These are phyloP conservation scores for Pyrochroa serraticornis DNA, from an alignment of 2,888 invertebrate genomes.

Conservation along the genomic window DNA sequence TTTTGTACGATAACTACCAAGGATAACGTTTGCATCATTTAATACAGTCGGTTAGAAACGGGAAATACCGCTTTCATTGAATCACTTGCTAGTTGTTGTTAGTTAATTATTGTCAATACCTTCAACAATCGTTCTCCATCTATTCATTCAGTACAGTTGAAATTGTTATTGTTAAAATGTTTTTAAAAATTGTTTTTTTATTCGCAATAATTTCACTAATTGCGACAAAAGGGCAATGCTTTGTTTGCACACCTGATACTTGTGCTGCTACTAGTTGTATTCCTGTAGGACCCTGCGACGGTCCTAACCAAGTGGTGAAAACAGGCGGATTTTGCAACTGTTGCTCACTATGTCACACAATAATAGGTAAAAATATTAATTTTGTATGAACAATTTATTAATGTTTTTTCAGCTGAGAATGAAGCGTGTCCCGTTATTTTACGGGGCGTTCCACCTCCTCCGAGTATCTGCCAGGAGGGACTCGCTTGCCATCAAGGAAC, in stretches of 20 bases:
- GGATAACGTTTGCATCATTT: too few species aligned
- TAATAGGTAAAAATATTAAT: constrained; percentile 22
- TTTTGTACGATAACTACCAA: too few species aligned
- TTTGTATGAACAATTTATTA: not conserved
- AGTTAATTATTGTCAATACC: too few species aligned
- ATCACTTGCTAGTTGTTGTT: too few species aligned
- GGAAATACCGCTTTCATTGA: too few species aligned
- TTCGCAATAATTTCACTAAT: too few species aligned
- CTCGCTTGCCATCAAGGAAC: constrained; percentile 27
- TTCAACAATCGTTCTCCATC: too few species aligned
- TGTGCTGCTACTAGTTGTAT: constrained; percentile 17
- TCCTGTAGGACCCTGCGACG: constrained; percentile 15
- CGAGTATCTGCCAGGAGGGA: constrained; percentile 16
- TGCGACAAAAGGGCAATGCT: too few species aligned
- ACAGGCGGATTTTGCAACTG: constrained; percentile 27
- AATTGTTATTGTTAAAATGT: too few species aligned
- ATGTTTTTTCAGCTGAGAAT: constrained; percentile 21
- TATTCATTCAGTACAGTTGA: too few species aligned
- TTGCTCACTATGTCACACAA: constrained; percentile 22
- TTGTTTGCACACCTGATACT: constrained; percentile 23
- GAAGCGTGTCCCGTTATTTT: constrained; percentile 17
- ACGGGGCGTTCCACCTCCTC: constrained; percentile 12
- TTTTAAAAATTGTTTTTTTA: too few species aligned
- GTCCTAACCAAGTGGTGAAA: constrained; percentile 16
- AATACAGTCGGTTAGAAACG: too few species aligned